Conservation (phyloP, 2,113 vertebrate species). For the Cyprinus carpio region DNA sequence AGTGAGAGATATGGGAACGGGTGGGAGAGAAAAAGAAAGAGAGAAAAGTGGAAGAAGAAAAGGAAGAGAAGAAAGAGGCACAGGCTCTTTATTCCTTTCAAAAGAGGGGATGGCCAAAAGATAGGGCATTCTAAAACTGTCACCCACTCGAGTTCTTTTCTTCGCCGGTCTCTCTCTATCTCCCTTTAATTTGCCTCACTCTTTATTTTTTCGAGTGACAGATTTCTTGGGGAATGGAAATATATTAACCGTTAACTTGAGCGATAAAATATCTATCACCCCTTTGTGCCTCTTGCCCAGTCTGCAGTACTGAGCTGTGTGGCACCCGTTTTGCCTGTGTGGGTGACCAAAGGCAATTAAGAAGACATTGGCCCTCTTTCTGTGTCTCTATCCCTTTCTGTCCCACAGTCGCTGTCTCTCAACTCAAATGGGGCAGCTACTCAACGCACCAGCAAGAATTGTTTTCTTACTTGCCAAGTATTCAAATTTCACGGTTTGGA, state of each 20-base stretch:
- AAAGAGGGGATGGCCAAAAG: slow-evolving; percentile 76
- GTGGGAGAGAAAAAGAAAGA: slow-evolving; percentile 71
- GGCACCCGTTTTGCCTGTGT: slow-evolving; percentile 70
- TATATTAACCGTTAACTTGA: slow-evolving; percentile 79
- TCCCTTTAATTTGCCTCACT: slow-evolving; percentile 76
- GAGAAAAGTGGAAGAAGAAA: slow-evolving; percentile 69
- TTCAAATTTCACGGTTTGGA: slow-evolving; percentile 77
- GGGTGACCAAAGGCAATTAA: slow-evolving; percentile 81
- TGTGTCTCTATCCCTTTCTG: slow-evolving; percentile 12
- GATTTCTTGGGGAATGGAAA: slow-evolving; percentile 81
- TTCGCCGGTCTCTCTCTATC: slow-evolving; percentile 73
- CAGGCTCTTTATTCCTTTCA: slow-evolving; percentile 79
- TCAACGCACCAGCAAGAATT: slow-evolving; percentile 75
- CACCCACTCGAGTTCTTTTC: slow-evolving; percentile 74
- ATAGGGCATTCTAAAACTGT: slow-evolving; percentile 80
- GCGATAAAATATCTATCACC: slow-evolving; percentile 81
- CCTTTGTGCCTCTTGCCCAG: slow-evolving; percentile 64
- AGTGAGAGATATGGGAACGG: slow-evolving; percentile 80
- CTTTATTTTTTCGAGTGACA: slow-evolving; percentile 80
- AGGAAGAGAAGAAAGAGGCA: slow-evolving; percentile 72
- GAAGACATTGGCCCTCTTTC: slow-evolving; percentile 68
- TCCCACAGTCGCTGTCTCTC: slow-evolving; percentile 25
- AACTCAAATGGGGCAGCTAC: slow-evolving; percentile 68
- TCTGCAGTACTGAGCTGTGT: slow-evolving; percentile 72
- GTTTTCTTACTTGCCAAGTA: slow-evolving; percentile 77